phyloP scores from a whole-genome alignment of 2,888 invertebrate genomes.

The Drosophila melanosoma region DNA sequence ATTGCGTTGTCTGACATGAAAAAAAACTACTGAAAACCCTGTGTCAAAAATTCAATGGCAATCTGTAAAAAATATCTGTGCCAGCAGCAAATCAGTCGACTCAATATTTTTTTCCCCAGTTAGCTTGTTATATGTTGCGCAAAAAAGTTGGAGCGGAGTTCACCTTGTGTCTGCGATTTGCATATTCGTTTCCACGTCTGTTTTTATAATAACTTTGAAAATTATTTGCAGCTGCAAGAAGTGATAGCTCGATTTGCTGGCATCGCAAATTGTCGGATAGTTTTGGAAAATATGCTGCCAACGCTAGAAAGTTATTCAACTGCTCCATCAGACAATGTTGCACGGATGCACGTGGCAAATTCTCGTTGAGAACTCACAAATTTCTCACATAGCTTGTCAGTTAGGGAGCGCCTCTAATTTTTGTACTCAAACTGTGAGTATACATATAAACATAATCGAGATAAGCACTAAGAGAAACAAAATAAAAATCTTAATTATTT shows the following conservation, averaged over 20 bases:
- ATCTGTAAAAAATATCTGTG: conserved; percentile 28
- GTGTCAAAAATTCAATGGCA: conserved; percentile 38
- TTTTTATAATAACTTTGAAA: conserved; percentile 36
- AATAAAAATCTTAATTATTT: too few relatives aligned
- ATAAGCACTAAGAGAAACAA: too few relatives aligned
- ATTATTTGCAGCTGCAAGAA: conserved; percentile 8
- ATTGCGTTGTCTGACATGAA: conserved; percentile 4
- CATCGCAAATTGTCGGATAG: conserved; percentile 36
- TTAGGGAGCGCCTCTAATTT: background rate
- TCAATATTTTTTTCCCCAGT: conserved; percentile 31
- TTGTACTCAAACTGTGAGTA: background rate
- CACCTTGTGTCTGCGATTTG: conserved; percentile 15
- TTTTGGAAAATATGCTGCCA: conserved; percentile 30
- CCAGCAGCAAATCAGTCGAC: conserved; percentile 40
- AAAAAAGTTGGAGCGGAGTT: background rate
- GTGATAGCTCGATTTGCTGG: conserved; percentile 5
- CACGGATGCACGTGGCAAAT: conserved; percentile 19
- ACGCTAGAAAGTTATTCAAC: conserved; percentile 1
- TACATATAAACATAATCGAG: background rate
- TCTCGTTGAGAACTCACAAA: conserved; percentile 12
- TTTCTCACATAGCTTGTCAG: background rate
- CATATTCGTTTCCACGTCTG: conserved; percentile 22
- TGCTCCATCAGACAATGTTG: conserved; percentile 2
- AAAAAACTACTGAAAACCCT: background rate
- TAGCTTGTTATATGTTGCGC: conserved; percentile 15